These are phyloP conservation scores for Chelon auratus DNA, from an alignment of 2,797 vertebrate species.

Conservation along the genomic window DNA sequence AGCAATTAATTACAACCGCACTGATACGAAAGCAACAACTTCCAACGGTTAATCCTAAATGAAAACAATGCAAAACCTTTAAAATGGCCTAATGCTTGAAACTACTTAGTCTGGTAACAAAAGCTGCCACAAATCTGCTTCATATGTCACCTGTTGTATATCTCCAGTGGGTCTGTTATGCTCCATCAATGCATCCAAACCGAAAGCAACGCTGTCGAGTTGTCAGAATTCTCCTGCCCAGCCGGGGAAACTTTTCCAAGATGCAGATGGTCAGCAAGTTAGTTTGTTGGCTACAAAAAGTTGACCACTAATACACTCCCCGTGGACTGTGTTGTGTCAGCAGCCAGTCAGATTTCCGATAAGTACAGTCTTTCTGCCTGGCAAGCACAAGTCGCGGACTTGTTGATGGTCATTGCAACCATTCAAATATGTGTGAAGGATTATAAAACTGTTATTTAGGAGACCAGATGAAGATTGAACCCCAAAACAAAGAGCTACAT, in stretches of 20 bases:
- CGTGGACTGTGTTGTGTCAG: conserved; percentile 29
- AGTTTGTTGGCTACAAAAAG: conserved; percentile 36
- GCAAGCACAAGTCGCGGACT: conserved; percentile 14
- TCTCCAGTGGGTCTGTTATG: conserved; percentile 8
- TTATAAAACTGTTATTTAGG: conserved; percentile 15
- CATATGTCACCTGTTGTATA: conserved; percentile 16
- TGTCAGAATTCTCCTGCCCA: conserved; percentile 42
- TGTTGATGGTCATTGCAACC: conserved; percentile 17
- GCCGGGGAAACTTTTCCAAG: conserved; percentile 26
- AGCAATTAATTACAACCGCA: conserved; percentile 14
- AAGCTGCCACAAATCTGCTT: conserved; percentile 7
- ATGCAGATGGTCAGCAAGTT: conserved; percentile 41
- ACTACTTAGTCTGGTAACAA: conserved; percentile 1
- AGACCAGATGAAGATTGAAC: background rate
- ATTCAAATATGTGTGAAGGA: conserved; percentile 7
- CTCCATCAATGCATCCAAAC: conserved; percentile 4
- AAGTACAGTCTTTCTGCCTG: conserved; percentile 25
- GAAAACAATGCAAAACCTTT: conserved; percentile 24
- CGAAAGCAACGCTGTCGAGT: conserved; percentile 30
- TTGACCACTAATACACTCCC: conserved; percentile 38
- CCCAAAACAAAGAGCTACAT: conserved; percentile 7
- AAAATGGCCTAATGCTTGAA: background rate
- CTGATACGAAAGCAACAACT: conserved; percentile 17
- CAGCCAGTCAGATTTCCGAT: conserved; percentile 30
- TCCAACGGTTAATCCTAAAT: background rate